Evolutionary conservation across 2,797 vertebrate genomes (phyloP), one percentile per base, ranked within the genome.

Genomic region (Miichthys miiuy): DNA sequence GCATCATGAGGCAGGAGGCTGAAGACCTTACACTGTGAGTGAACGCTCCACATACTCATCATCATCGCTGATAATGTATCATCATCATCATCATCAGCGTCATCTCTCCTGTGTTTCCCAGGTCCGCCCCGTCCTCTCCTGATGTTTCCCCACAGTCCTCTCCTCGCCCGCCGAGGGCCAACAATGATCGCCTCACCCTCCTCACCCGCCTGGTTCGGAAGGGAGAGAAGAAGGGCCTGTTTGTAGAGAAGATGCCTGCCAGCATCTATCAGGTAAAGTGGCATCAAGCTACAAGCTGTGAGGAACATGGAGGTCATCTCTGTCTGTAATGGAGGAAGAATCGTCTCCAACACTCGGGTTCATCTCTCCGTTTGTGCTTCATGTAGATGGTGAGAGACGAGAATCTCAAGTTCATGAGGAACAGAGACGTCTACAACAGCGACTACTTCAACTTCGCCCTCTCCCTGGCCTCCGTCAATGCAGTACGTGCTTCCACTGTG

Each of bases 401-500:
- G 91, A 99, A 99, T 86, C 95, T 99, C 86, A 99, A 97, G 91
- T 99, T 99, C 89, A 99, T 99, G 98, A 98, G 97, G 95, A 99
- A 99, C 86, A 95, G 98, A 93, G 98, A 99, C 72, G 96, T 99
- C 52, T 99, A 99, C 93, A 98, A 98, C 91, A 97, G 96, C 69
- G 98, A 99, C 93, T 99, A 99, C 92, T 99, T 99, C 94, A 99
- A 96, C 92, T 99, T 99, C 93, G 97, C 97, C 68, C 94, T 99
- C 80, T 99, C 98, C 0, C 93, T 99, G 87, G 96, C 97, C 2
- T 99, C 98, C 0, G 92, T 99, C 90, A 99, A 99, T 75, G 97
- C 97, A 66, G 98, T 99, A 94, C 88, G 97, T 89, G 6, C 50
- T 67, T 64, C 23, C 18, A 1, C 2, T 47, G 16, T 66, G 48